phyloP scores from a whole-genome alignment of 2,797 vertebrate species.

The Siniperca scherzeri region DNA sequence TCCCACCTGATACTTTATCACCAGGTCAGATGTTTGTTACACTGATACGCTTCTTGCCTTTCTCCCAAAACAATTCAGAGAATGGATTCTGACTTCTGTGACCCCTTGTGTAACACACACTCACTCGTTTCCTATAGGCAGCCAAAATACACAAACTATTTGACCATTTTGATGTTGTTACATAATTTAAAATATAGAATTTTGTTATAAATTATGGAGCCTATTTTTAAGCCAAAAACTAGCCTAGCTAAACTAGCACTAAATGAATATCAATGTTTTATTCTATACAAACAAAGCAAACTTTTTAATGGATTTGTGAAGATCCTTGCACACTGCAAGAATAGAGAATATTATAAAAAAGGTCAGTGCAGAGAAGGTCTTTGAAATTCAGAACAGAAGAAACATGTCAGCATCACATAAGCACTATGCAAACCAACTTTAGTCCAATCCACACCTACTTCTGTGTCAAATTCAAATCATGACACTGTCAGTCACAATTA shows the following conservation, averaged over 20 bases:
- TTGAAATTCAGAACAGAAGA: not conserved
- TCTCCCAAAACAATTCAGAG: slow-evolving; percentile 47
- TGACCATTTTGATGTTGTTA: not conserved
- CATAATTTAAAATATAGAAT: not conserved
- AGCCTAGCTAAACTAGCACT: not conserved
- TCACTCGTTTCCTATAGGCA: not conserved
- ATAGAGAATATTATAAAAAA: not conserved
- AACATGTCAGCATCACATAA: not conserved
- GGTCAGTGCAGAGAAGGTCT: not conserved
- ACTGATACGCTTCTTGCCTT: slow-evolving; percentile 39
- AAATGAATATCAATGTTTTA: not conserved
- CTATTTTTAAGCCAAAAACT: not conserved
- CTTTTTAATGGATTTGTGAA: not conserved
- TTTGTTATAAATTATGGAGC: not conserved
- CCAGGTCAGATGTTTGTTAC: slow-evolving; percentile 66
- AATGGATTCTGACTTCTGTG: slow-evolving; percentile 42
- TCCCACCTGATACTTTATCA: slow-evolving; percentile 71
- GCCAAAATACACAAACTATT: not conserved
- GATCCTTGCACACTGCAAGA: not conserved
- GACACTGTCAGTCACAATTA: not conserved
- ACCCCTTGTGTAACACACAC: not conserved
- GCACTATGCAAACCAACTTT: not conserved
- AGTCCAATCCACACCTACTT: not conserved
- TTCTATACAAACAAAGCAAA: not conserved
- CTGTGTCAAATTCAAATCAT: not conserved